Evolutionary conservation across 2,797 vertebrate species (phyloP).

Genomic region (Lates japonicus): DNA sequence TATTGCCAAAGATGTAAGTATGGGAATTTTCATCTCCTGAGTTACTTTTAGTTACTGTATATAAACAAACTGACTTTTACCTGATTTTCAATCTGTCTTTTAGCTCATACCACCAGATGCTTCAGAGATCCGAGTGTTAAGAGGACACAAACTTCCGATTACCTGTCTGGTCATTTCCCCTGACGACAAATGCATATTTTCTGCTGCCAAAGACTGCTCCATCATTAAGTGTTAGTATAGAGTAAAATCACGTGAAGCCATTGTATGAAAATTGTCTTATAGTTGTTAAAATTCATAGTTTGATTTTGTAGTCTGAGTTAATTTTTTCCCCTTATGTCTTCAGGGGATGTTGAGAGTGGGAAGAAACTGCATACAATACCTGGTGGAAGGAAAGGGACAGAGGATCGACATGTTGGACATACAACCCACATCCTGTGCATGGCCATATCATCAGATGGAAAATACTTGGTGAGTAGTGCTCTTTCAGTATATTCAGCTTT

Average conservation of each 20-base stretch:
- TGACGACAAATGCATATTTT: constrained; percentile 93
- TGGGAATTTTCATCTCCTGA: not conserved
- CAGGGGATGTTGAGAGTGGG: constrained; percentile 93
- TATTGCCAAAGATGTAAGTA: constrained; percentile 93
- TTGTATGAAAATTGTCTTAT: not conserved
- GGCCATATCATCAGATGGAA: constrained; percentile 94
- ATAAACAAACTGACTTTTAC: not conserved
- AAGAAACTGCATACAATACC: constrained; percentile 91
- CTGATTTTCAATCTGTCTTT: constrained; percentile 11
- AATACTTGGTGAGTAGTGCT: constrained; percentile 90
- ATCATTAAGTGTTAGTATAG: constrained; percentile 94
- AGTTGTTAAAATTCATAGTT: not conserved
- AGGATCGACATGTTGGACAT: constrained; percentile 89
- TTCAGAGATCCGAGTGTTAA: constrained; percentile 88
- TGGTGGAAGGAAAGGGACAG: constrained; percentile 89
- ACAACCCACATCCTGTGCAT: constrained; percentile 92
- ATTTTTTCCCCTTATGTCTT: constrained; percentile 3
- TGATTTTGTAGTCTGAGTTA: not conserved
- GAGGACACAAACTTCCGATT: constrained; percentile 94
- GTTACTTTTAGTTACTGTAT: not conserved
- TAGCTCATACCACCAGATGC: constrained; percentile 90
- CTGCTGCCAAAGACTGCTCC: constrained; percentile 95
- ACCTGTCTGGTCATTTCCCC: constrained; percentile 94
- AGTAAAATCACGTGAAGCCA: not conserved
- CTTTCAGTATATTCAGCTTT: not conserved